Evolutionary conservation across 1,140 invertebrate genomes (phyloP).

Genomic region (Drosophila insularis): DNA sequence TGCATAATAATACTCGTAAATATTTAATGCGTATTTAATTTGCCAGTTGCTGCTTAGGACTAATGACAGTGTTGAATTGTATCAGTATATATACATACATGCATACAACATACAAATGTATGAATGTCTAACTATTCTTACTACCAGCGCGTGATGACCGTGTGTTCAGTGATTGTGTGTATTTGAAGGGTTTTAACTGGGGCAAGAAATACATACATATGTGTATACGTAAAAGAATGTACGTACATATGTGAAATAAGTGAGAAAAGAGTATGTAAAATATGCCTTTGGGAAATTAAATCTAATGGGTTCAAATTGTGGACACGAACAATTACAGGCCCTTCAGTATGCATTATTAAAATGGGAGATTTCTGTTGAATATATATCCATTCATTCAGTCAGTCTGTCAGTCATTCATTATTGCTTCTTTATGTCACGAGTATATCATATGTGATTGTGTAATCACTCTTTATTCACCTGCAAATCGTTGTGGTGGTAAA

Average conservation of each 20-base stretch:
- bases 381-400: neutral
- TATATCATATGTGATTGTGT: neutral
- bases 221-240: neutral
- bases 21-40: conserved; percentile 17
- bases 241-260: neutral
- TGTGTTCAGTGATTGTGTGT: neutral
- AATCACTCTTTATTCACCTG: no score
- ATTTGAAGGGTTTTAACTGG: neutral
- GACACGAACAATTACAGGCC: conserved; percentile 1
- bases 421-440: neutral
- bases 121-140: neutral
- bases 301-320: conserved; percentile 17
- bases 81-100: neutral
- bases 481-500: neutral
- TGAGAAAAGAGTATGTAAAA: conserved; percentile 10
- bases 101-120: neutral
- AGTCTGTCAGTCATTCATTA: neutral
- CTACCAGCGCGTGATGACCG: neutral
- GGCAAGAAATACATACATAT: neutral
- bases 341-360: neutral
- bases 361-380: conserved; percentile 7
- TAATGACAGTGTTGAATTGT: conserved; percentile 13
- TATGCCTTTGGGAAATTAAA: conserved; percentile 18
- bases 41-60: conserved; percentile 6
- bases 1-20: conserved; percentile 18